Evolutionary conservation across 2,888 invertebrate genomes (phyloP), one percentile per base, ranked within the genome.

Genomic region (Lysandra coridon): DNA sequence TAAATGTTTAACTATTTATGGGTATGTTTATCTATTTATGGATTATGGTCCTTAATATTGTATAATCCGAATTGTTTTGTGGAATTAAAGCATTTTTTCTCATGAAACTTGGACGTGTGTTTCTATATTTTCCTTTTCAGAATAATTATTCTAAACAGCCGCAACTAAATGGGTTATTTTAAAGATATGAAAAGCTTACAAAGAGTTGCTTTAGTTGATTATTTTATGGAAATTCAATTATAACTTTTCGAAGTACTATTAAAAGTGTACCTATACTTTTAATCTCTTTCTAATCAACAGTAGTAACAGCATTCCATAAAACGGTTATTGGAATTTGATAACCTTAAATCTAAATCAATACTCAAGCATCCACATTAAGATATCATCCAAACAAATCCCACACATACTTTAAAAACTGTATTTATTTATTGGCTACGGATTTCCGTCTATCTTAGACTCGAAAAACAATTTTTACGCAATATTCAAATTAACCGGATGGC

Each of bases 401-500:
- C 75, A 79, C 73, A 73, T 57, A 80, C 80, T 82, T 80, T 80
- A 80, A 81, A 81, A 81, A 81, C 40, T 80, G 74, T 37, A 37
- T 23, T 23, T 81, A 87, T 87, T 87, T 87, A 90, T 88, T 84
- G 85, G 82, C 81, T 83, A 83, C 87, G 87, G 87, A 89, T 86
- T 86, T 90, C 89, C 88, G 86, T 83, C 85, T 82, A 85, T 86
- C 85, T 84, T 85, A 81, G 76, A 69, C 80, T 82, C 79, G 79
- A 64, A 79, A 79, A 80, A 79, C 74, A 78, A 82, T 80, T 80
- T 80, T 82, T 80, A 81, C 74, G 78, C 80, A 82, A 62, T 82
- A 89, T 88, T 88, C 84, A 86, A 88, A 88, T 89, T 82, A 85
- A 82, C 84, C 85, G 88, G 85, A 86, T 86, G 85, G 82, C 83